These are phyloP conservation scores for Drosophila bocki DNA, from an alignment of 1,140 invertebrate species.

Conservation along the genomic window DNA sequence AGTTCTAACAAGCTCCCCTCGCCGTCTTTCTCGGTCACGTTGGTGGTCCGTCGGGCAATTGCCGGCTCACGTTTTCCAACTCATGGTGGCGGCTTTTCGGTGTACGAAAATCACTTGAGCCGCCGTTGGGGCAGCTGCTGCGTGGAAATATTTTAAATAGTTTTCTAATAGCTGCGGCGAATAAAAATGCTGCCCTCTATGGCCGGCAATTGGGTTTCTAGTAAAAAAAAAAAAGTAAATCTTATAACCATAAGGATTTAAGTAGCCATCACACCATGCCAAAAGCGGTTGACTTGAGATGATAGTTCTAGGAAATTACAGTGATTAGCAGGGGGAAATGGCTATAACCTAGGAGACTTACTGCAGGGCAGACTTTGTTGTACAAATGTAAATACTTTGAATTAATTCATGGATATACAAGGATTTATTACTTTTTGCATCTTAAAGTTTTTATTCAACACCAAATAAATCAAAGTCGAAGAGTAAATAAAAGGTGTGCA, in stretches of 20 bases:
- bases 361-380: slow-evolving; percentile 3
- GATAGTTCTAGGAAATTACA: slow-evolving; percentile 11
- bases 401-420: background rate
- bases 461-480: background rate
- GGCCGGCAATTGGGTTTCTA: slow-evolving; percentile 26
- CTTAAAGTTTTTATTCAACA: background rate
- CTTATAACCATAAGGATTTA: slow-evolving; percentile 64
- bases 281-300: slow-evolving; percentile 22
- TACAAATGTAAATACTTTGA: background rate
- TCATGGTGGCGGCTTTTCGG: slow-evolving; percentile 48
- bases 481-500: background rate
- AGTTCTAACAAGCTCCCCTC: slow-evolving; percentile 61
- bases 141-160: slow-evolving; percentile 81
- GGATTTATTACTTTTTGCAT: background rate
- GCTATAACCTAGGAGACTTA: background rate
- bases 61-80: slow-evolving; percentile 72
- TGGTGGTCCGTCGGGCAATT: slow-evolving; percentile 68
- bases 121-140: slow-evolving; percentile 24
- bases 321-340: slow-evolving; percentile 2
- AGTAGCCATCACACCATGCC: slow-evolving; percentile 44
- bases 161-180: slow-evolving; percentile 75
- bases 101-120: slow-evolving; percentile 40
- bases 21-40: slow-evolving; percentile 41
- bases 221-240: slow-evolving; percentile 35
- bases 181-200: slow-evolving; percentile 62